phyloP scores from a whole-genome alignment of 2,888 invertebrate genomes.

The Apotomis betuletana region DNA sequence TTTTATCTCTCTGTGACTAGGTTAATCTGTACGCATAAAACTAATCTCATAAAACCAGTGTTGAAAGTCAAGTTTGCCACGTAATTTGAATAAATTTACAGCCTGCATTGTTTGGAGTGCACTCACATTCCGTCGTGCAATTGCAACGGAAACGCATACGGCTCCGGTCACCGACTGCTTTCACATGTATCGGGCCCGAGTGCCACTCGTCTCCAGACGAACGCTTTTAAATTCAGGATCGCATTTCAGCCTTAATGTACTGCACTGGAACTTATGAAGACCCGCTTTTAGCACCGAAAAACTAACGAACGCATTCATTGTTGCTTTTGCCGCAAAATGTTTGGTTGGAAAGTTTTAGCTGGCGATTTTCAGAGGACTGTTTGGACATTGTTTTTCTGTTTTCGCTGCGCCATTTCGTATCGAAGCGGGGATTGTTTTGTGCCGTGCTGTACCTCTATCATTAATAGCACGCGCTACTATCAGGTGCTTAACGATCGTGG shows the following conservation, averaged over 20 bases:
- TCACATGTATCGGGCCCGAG: conserved; percentile 26
- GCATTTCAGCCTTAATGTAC: conserved; percentile 32
- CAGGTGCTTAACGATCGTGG: neutral
- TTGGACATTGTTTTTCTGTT: conserved; percentile 12
- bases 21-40: conserved; percentile 6
- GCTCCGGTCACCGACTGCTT: conserved; percentile 50
- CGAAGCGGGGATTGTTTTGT: neutral
- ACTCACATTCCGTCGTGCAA: conserved; percentile 57
- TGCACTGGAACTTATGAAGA: conserved; percentile 28
- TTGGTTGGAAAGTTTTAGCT: conserved; percentile 11
- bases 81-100: conserved; percentile 31
- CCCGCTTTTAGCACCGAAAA: conserved; percentile 20
- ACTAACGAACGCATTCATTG: conserved; percentile 14
- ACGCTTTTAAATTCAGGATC: conserved; percentile 39
- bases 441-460: neutral
- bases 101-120: conserved; percentile 55
- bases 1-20: neutral
- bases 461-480: neutral
- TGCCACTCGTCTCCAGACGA: conserved; percentile 27
- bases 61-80: conserved; percentile 1
- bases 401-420: conserved; percentile 12
- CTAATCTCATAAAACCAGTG: conserved; percentile 5
- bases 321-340: conserved; percentile 23
- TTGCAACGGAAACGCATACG: conserved; percentile 54
- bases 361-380: conserved; percentile 1